These are phyloP conservation scores for Polietes domitor DNA, from an alignment of 2,888 invertebrate species.

Conservation along the genomic window DNA sequence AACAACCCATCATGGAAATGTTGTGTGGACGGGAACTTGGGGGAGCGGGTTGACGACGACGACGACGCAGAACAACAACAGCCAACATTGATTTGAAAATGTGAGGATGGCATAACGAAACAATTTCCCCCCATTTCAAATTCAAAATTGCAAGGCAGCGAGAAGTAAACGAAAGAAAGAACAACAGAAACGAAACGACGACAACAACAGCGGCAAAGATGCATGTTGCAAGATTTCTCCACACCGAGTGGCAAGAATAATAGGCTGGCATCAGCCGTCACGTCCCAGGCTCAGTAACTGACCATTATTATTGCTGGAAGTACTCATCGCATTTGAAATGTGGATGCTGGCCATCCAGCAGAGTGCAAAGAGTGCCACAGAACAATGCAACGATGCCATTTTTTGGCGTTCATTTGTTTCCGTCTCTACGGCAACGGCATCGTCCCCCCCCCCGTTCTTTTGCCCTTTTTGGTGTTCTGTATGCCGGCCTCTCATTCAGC, in stretches of 20 bases:
- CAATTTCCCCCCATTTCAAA: conserved; percentile 48
- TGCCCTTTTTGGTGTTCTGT: not conserved
- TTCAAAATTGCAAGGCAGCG: conserved; percentile 18
- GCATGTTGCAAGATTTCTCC: conserved; percentile 59
- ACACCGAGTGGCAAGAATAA: not conserved
- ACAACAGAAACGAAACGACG: conserved; percentile 10
- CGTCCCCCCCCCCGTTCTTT: conserved; percentile 38
- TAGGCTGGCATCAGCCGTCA: not conserved
- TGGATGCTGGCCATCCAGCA: not conserved
- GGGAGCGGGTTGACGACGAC: too few relatives aligned
- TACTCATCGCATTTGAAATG: not conserved
- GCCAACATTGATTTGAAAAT: not conserved
- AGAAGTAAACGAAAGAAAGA: not conserved
- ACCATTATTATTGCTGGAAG: conserved; percentile 20
- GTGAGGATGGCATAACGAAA: conserved; percentile 28
- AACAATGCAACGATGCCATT: not conserved
- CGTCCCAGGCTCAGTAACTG: conserved; percentile 11
- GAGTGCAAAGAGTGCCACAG: conserved; percentile 11
- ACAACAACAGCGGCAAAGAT: conserved; percentile 46
- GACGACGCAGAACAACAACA: too few relatives aligned
- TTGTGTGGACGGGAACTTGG: not conserved
- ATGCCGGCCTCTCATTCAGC: conserved; percentile 45
- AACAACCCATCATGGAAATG: not conserved
- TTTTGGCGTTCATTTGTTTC: not conserved
- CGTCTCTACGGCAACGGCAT: conserved; percentile 42